These are phyloP conservation scores for Apus apus DNA, from an alignment of 2,113 vertebrate genomes.

Conservation along the genomic window DNA sequence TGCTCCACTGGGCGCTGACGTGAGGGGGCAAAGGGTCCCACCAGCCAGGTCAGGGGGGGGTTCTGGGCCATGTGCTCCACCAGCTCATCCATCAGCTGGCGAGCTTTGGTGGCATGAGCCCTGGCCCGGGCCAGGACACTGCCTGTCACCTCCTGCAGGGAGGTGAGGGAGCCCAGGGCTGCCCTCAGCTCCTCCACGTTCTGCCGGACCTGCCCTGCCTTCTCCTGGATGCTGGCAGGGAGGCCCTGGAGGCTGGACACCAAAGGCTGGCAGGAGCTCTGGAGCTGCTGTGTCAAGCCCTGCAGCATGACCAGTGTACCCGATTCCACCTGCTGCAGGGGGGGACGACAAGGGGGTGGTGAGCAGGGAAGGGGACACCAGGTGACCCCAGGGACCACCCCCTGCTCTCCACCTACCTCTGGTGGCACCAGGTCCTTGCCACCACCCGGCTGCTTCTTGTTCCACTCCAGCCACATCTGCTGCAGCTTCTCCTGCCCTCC, in stretches of 20 bases:
- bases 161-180: constrained; percentile 58
- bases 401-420: neutral
- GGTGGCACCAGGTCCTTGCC: neutral
- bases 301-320: constrained; percentile 74
- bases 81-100: constrained; percentile 85
- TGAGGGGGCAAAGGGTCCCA: constrained; percentile 41
- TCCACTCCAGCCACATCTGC: constrained; percentile 85
- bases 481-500: constrained; percentile 81
- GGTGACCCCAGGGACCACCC: rapidly evolving
- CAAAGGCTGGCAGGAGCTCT: constrained; percentile 76
- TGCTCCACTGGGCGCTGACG: neutral
- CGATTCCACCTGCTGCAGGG: constrained; percentile 12
- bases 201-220: constrained; percentile 72
- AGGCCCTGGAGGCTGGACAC: constrained; percentile 84
- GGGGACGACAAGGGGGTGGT: neutral
- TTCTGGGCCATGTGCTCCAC: constrained; percentile 73
- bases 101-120: constrained; percentile 66
- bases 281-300: constrained; percentile 79
- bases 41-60: constrained; percentile 76
- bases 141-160: constrained; percentile 69
- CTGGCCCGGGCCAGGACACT: constrained; percentile 77
- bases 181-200: constrained; percentile 80
- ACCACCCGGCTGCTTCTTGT: constrained; percentile 3
- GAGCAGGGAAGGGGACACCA: rapidly evolving
- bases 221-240: constrained; percentile 82